Percentiles rank a stretch among this genome's conserved stretches.
These are phyloP conservation scores for Hapalemur alaotrensis DNA, from an alignment of 2,797 vertebrate genomes.

Conservation along the genomic window DNA sequence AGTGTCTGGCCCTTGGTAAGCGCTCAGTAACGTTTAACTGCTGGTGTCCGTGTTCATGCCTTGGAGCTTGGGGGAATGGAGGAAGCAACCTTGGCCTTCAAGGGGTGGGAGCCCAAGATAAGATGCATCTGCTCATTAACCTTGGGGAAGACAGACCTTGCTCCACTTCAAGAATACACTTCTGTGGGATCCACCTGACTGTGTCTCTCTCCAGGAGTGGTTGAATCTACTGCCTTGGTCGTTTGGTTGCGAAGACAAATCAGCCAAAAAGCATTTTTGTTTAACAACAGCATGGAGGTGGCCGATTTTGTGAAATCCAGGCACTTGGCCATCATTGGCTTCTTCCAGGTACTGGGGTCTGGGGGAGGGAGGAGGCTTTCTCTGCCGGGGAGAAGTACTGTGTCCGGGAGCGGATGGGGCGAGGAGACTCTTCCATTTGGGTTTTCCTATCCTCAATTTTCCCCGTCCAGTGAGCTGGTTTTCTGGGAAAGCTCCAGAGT, in stretches of 20 bases:
- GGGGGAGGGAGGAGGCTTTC: neutral
- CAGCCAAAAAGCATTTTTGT: conserved; percentile 86
- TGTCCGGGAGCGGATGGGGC: neutral
- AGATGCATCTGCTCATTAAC: neutral
- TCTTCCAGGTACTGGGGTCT: conserved; percentile 90
- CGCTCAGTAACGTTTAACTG: neutral
- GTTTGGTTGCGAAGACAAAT: conserved; percentile 93
- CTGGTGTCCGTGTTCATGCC: neutral
- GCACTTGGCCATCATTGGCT: conserved; percentile 90
- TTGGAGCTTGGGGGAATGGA: neutral
- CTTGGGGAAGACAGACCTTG: neutral
- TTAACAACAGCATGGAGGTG: conserved; percentile 85
- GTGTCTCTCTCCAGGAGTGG: conserved; percentile 85
- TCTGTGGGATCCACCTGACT: neutral
- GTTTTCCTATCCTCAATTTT: neutral
- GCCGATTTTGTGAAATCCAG: conserved; percentile 83
- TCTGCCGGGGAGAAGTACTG: neutral
- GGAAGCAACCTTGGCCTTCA: neutral
- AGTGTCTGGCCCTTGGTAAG: neutral
- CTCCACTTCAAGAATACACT: neutral
- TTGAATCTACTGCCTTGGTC: conserved; percentile 88
- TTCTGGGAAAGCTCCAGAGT: neutral
- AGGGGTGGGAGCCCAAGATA: neutral
- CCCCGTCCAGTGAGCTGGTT: neutral
- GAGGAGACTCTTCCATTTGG: neutral